Base-by-base conservation (phyloP, 64 coral and sea anemone species). In the Platygyra sinensis region DNA sequence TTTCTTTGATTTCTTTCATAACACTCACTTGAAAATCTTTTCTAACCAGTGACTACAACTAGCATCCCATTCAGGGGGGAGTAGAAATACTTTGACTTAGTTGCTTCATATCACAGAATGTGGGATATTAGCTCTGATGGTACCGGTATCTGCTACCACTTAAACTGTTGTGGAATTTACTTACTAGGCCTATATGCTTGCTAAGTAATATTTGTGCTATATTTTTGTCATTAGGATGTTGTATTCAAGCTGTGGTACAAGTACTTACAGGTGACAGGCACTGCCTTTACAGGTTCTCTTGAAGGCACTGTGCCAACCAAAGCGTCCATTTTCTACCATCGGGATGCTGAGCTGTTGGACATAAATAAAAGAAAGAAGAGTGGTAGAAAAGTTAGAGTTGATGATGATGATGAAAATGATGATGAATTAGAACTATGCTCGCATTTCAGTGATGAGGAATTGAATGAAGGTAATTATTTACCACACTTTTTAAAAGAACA, bases 401-500 rank as follows among this genome's bases (percentile, higher is more conserved):
- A 69, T 69, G 20, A 10, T 25, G 32, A 75, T 22, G 86, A 89
- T 0, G 78, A 89, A 54, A 49, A 75, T 38, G 13, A 30, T 5
- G 94, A 96, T 86, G 90, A 81, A 50, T 80, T 96, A 63, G 94
- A 96, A 80, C 65, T 96, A 73, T 84, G 94, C 49, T 96, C 94
- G 61, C 86, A 96, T 38, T 72, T 96, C 19, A 76, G 86, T 31
- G 80, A 88, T 63, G 94, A 92, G 85, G 90, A 96, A 28, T 92
- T 95, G 82, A 86, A 86, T 62, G 79, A 95, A 92, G 94, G 94
- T 95, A 78, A 36, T 36, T 36, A 36, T 36, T 10, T 25, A 69
- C 0, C 65, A 29, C 9, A 28, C 24, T 46, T 46, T 46, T 46
- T 36, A 36, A 36, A 36, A 1, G 33, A 36, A 36, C 33, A 36